Evolutionary conservation across 2,888 invertebrate species (phyloP).

Genomic region (Zhuqinia jingwanae): DNA sequence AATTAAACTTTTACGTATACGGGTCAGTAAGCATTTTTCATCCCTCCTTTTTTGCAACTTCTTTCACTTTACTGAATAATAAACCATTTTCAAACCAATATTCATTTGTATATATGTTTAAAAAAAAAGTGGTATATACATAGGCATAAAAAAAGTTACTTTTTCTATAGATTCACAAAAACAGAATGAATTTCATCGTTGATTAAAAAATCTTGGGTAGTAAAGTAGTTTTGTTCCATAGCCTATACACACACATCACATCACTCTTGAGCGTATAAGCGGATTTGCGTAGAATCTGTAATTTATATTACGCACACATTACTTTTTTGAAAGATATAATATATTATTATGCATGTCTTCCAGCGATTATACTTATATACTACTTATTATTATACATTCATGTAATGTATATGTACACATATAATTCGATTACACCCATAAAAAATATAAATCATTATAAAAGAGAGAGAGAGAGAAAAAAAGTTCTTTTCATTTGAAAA

Average conservation of each 20-base stretch:
- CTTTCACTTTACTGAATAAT: no score
- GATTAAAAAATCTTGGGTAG: constrained; percentile 48
- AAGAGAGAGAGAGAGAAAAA: constrained; percentile 10
- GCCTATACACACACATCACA: no score
- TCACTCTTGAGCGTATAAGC: constrained; percentile 15
- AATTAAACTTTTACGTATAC: no score
- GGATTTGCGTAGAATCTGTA: not conserved
- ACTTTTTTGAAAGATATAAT: not conserved
- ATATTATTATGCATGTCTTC: no score
- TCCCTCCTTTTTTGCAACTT: not conserved
- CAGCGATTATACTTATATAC: not conserved
- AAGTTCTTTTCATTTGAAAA: constrained; percentile 15
- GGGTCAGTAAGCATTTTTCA: constrained; percentile 10
- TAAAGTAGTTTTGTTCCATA: constrained; percentile 30
- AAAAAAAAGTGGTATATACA: not conserved
- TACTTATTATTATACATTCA: not conserved
- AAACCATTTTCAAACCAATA: no score
- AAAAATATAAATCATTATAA: constrained; percentile 23
- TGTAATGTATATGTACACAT: not conserved
- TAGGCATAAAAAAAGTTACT: no score
- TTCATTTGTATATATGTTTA: not conserved
- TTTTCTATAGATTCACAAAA: not conserved
- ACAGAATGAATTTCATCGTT: constrained; percentile 35
- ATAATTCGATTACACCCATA: not conserved
- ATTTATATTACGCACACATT: not conserved